Evolutionary conservation across 2,113 vertebrate genomes (phyloP).

Genomic region (Irena cyanogastra): DNA sequence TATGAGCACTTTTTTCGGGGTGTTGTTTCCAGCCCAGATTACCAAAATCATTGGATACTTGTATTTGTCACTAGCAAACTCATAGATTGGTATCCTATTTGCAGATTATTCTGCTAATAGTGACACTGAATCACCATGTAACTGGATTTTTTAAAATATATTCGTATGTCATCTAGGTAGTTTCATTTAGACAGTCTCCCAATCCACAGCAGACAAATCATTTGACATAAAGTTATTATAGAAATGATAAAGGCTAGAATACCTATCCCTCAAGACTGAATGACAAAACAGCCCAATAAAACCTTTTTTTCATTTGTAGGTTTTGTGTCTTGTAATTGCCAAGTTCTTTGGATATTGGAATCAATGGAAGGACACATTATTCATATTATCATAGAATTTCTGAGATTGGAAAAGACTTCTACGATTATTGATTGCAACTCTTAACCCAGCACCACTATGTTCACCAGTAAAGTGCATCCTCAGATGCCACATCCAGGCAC

Average conservation of each 20-base stretch:
- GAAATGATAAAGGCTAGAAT: background rate
- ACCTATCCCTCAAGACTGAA: background rate
- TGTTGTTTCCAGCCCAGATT: background rate
- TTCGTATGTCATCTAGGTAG: background rate
- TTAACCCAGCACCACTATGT: background rate
- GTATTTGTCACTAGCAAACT: background rate
- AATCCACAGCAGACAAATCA: background rate
- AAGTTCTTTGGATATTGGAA: background rate
- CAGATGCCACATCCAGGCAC: background rate
- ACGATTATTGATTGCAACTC: fast-evolving
- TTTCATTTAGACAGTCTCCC: background rate
- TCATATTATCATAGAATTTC: background rate
- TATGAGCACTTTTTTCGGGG: fast-evolving
- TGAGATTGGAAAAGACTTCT: background rate
- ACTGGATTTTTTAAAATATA: background rate
- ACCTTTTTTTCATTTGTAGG: background rate
- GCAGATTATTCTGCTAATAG: background rate
- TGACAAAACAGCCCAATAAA: background rate
- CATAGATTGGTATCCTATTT: background rate
- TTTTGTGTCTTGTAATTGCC: background rate
- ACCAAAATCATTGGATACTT: background rate
- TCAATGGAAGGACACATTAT: background rate
- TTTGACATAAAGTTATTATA: background rate
- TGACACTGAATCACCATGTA: background rate
- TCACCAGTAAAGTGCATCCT: background rate